Evolutionary conservation across 2,888 invertebrate species (phyloP), one percentile per base, ranked within the genome.

Genomic region (Dione juno): DNA sequence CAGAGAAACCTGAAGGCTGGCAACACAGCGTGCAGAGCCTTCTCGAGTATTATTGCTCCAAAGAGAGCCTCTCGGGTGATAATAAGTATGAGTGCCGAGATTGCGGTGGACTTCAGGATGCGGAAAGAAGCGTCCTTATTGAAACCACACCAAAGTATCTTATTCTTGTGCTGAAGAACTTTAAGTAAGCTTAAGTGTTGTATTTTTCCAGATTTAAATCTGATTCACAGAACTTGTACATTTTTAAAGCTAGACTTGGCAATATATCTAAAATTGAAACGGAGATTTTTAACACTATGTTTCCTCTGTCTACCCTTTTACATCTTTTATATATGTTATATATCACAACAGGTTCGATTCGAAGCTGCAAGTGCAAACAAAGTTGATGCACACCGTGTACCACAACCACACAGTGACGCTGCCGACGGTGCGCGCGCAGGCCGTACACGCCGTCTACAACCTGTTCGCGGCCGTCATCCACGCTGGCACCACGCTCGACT

Each of bases 381-480:
- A 98, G 86, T 89, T 97, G 69, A 94, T 97, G 85, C 96, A 96
- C 86, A 94, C 94, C 76, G 95, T 94, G 76, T 92, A 89, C 77
- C 95, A 94, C 84, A 94, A 94, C 81, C 94, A 94, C 75, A 93
- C 87, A 21, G 88, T 95, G 63, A 86, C 85, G 0, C 77, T 94
- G 76, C 94, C 94, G 50, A 89, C 88, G 0, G 87, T 76, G n/a
- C 75, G 76, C 13, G 64, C 74, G 2, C 78, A 75, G 43, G 66
- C 66, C 8, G 75, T 69, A 0, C 75, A 73, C 41, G 63, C 74
- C 6, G 58, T 61, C 9, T 98, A 97, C 84, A 94, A 94, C 48
- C 87, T 98, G 43, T 97, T 97, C 82, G 97, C 97, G 0, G 97
- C 97, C 0, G 96, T 98, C 0, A 96, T 98, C 0, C 98, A 98